phyloP scores from a whole-genome alignment of 2,113 vertebrate genomes.

The Phyllostomus discolor region DNA sequence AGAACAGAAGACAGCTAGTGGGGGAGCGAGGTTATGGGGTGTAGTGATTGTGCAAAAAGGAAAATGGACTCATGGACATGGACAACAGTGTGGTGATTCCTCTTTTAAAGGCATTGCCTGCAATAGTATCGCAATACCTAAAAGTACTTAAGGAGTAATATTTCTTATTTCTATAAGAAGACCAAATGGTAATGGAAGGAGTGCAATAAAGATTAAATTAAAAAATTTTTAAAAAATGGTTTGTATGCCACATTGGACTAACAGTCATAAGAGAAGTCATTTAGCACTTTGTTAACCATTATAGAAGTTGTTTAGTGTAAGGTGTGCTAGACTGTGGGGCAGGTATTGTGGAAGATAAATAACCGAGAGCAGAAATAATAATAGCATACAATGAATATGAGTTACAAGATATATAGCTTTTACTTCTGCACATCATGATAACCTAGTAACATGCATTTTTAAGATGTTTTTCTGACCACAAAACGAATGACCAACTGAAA shows the following conservation, averaged over 20 bases:
- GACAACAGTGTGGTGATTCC: no score
- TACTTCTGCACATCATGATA: no score
- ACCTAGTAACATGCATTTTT: neutral
- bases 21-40: no score
- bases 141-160: no score
- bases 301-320: neutral
- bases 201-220: no score
- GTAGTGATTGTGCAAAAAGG: no score
- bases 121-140: no score
- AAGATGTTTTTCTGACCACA: neutral
- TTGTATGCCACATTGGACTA: neutral
- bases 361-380: neutral
- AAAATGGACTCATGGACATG: no score
- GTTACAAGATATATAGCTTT: neutral
- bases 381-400: neutral
- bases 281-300: neutral
- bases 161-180: no score
- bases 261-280: neutral
- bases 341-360: neutral
- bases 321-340: neutral
- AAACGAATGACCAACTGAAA: neutral
- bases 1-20: no score
- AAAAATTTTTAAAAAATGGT: neutral
- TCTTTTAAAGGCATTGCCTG: no score
- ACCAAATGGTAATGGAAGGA: no score